Conservation (phyloP, 1,140 invertebrate genomes). For the Drosophila willistoni region DNA sequence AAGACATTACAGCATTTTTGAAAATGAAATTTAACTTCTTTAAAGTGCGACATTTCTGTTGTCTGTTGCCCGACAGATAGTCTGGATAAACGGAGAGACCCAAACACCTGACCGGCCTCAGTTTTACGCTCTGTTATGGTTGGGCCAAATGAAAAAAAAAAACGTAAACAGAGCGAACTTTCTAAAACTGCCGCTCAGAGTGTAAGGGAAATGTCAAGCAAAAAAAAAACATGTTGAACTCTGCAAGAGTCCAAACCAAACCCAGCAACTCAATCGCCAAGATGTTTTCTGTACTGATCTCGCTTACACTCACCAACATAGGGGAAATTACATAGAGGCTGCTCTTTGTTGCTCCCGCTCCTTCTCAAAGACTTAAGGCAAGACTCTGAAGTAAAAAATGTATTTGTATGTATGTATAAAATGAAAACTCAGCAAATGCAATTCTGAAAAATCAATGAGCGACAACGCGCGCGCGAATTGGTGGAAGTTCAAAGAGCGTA, state of each 20-base stretch:
- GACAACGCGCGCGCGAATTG: constrained; percentile 41
- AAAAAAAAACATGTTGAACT: constrained; percentile 68
- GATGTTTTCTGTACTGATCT: constrained; percentile 68
- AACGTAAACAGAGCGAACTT: constrained; percentile 81
- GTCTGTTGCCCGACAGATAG: constrained; percentile 17
- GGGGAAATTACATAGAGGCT: constrained; percentile 61
- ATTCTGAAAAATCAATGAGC: constrained; percentile 58
- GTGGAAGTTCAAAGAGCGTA: constrained; percentile 63
- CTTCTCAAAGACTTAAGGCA: constrained; percentile 23
- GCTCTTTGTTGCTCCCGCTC: constrained; percentile 75
- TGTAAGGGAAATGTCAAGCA: constrained; percentile 66
- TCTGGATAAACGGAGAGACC: constrained; percentile 8
- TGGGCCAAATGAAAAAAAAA: constrained; percentile 38
- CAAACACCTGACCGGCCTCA: constrained; percentile 65
- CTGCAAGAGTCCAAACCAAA: constrained; percentile 70
- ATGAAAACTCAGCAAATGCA: constrained; percentile 31
- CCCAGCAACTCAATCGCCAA: constrained; percentile 21
- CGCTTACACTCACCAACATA: constrained; percentile 75
- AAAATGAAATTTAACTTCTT: background rate
- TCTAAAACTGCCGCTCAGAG: constrained; percentile 77
- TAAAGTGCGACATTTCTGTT: background rate
- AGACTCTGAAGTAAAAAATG: constrained; percentile 46
- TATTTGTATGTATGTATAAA: background rate
- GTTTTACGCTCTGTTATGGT: constrained; percentile 53
- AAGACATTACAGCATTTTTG: too few species aligned